These are phyloP conservation scores for Pampus argenteus DNA, from an alignment of 2,797 vertebrate species.

Conservation along the genomic window DNA sequence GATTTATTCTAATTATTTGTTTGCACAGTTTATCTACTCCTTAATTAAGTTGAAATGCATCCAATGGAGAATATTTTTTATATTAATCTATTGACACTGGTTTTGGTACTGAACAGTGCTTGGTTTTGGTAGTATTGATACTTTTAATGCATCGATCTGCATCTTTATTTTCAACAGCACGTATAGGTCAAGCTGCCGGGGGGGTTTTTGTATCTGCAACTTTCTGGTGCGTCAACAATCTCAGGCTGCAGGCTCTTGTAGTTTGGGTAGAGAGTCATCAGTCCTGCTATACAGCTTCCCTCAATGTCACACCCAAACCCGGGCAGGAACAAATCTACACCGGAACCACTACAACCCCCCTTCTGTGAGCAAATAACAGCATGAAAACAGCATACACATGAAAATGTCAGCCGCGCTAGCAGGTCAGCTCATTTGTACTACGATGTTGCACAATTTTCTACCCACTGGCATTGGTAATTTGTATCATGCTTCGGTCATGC, in stretches of 20 bases:
- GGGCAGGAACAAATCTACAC: conserved; percentile 33
- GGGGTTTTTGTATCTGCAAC: background rate
- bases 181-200: background rate
- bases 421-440: conserved; percentile 17
- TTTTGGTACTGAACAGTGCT: background rate
- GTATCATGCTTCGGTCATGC: background rate
- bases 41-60: background rate
- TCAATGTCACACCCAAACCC: conserved; percentile 1
- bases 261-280: conserved; percentile 1
- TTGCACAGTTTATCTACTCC: too few species aligned
- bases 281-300: background rate
- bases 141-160: background rate
- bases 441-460: background rate
- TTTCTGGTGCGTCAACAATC: background rate
- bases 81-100: background rate
- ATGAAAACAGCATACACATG: conserved; percentile 6
- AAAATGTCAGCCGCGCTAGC: conserved; percentile 6
- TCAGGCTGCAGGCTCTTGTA: background rate
- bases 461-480: background rate
- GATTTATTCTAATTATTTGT: too few species aligned
- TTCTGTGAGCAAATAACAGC: conserved; percentile 19
- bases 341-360: conserved; percentile 19
- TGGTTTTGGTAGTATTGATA: background rate
- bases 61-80: background rate
- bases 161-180: background rate